Evolutionary conservation across 2,888 invertebrate species (phyloP).

Genomic region (Parasteatoda lunata): DNA sequence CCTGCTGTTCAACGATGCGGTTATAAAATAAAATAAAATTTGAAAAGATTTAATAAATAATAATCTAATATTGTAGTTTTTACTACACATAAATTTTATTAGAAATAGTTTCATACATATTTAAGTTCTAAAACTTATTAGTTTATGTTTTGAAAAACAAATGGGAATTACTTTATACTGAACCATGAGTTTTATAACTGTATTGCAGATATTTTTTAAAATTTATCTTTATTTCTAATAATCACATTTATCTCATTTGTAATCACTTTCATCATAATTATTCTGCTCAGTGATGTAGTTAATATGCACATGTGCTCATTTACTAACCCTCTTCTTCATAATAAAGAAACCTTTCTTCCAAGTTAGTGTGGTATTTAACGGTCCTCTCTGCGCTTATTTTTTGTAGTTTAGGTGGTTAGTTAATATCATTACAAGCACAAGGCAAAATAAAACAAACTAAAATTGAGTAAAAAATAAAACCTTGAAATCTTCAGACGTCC

Average conservation of each 20-base stretch:
- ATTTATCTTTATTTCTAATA: too few species aligned
- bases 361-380: background rate
- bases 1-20: too few species aligned
- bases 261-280: too few species aligned
- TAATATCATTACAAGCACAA: background rate
- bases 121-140: too few species aligned
- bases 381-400: background rate
- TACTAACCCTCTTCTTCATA: background rate
- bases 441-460: constrained; percentile 23
- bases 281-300: too few species aligned
- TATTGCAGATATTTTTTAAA: background rate
- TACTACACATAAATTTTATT: too few species aligned
- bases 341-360: background rate
- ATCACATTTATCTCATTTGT: too few species aligned
- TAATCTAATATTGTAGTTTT: too few species aligned
- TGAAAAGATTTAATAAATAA: too few species aligned
- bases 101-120: background rate
- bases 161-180: too few species aligned
- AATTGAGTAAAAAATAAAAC: constrained; percentile 71
- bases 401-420: background rate
- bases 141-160: too few species aligned
- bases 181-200: background rate
- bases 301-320: background rate
- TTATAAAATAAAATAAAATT: too few species aligned
- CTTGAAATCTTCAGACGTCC: constrained; percentile 88